A percentile compares a stretch with the other conserved stretches of the same genome.
phyloP scores from a whole-genome alignment of 1,140 invertebrate genomes.

The Pomacea maculata region DNA sequence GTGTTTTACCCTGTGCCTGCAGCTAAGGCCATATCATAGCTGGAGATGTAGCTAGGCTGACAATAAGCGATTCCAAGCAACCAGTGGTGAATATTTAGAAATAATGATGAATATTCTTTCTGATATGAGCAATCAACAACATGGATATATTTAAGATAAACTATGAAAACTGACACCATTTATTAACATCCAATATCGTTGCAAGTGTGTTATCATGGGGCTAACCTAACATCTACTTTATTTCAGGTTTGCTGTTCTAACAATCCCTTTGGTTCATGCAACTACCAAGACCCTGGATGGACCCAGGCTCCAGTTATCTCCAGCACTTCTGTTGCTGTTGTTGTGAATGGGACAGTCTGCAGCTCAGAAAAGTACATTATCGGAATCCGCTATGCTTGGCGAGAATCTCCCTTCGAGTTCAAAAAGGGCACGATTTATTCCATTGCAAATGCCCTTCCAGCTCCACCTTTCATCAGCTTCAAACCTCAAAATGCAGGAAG shows the following conservation, averaged over 20 bases:
- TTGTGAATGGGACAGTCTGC: conserved; percentile 22
- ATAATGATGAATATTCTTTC: no score
- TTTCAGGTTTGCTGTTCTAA: no score
- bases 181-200: no score
- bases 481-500: not conserved
- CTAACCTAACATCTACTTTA: no score
- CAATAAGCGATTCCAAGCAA: not conserved
- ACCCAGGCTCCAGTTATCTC: conserved; percentile 8
- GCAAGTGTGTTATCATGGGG: no score
- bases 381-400: conserved; percentile 50
- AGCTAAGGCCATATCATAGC: no score
- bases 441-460: conserved; percentile 36
- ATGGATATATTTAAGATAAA: no score
- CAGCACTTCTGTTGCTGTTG: not conserved
- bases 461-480: conserved; percentile 37
- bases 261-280: not conserved
- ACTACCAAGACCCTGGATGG: conserved; percentile 10
- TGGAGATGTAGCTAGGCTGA: no score
- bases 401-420: conserved; percentile 47
- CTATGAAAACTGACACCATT: no score
- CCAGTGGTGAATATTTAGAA: not conserved
- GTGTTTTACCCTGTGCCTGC: no score
- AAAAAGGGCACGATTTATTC: conserved; percentile 50
- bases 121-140: no score
- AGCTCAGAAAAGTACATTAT: conserved; percentile 13